Base-by-base conservation (phyloP, 2,797 vertebrate species). In the Oreochromis grahami region DNA sequence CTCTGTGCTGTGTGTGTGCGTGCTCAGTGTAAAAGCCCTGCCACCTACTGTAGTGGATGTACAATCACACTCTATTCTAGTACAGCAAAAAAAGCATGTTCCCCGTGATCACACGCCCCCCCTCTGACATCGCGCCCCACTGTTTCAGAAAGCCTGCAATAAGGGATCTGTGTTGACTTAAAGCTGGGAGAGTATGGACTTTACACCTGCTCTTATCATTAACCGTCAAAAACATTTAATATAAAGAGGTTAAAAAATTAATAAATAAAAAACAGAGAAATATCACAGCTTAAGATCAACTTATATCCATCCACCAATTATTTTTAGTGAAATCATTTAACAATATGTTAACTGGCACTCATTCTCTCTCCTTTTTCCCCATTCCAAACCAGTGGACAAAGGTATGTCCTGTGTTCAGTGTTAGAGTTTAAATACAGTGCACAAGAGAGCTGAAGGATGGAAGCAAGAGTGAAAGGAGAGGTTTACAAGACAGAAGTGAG, bases 31-130 rank as follows among this genome's bases (percentile, higher is more conserved):
- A 58, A 10, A 32, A 58, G 6, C 29, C 56, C 56, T 19, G 56
- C 15, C 56, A 3, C 29, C 29, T 58, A 58, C 56, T 19, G 15
- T 0, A 58, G 29, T 0, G 0, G 56, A 19, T 34, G 56, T 3
- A 29, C 8, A 34, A 34, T 4, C 15, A 11, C 56, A 34, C 15
- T 52, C n/a, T 32, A 34, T 34, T 58, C 29, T 11, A 58, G 29
- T 19, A 32, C 15, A 1, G 56, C 26, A 11, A 3, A 58, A 5
- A 34, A 32, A 58, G 8, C 26, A 8, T 9, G 7, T 2, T 3
- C 0, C 53, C 7, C 24, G 7, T 12, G 7, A 7, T 55, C 53
- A 55, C 3, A 17, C 1, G 0, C 26, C 15, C 26, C 14, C 7
- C 13, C 24, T 15, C 53, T 1, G 53, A 24, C 53, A 56, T 56